Base-by-base conservation (phyloP, 2,113 vertebrate genomes). In the Hippocampus zosterae region DNA sequence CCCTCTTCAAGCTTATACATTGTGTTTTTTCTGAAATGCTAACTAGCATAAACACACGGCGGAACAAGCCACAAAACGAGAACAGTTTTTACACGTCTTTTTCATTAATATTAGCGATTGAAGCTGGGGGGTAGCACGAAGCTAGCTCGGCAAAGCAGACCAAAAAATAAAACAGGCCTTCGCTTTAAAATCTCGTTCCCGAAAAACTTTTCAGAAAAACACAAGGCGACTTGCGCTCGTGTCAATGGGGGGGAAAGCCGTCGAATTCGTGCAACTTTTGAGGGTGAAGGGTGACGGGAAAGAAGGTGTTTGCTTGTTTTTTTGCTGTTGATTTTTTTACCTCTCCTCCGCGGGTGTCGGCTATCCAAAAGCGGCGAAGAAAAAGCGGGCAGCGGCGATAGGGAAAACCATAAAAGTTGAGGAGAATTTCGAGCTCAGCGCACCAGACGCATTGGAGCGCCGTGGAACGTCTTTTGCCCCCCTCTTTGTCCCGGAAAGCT, bases 341-440 rank as follows among this genome's bases (percentile, higher is more conserved):
- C 92, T 93, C 89, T 87, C 81, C 84, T 88, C 87, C 81, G 81
- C 81, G 85, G 87, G 81, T 84, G 89, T 89, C 79, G 87, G 87
- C 85, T 91, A 92, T 93, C 92, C 91, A 90, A 88, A 81, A 84
- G 89, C 86, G 63, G 41, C 82, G 88, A 90, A 90, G 90, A 85
- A 91, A 90, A 88, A 83, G 85, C 87, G 74, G 86, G 86, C 73
- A 85, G 87, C 88, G 80, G 88, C 78, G 71, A 83, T 81, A 81
- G 71, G 78, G 66, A 80, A 87, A 92, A 90, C 90, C 90, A 93
- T 91, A 92, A 92, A 93, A 93, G 91, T 93, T 93, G 89, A 89
- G 89, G 88, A 90, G 90, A 92, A 90, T 91, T 85, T 91, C 90
- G 87, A 91, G 83, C 91, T 85, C 92, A 86, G 89, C 79, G 87